Percentiles rank a stretch among this genome's conserved stretches.
phyloP scores from a whole-genome alignment of 1,140 invertebrate genomes.

The Manduca sexta region DNA sequence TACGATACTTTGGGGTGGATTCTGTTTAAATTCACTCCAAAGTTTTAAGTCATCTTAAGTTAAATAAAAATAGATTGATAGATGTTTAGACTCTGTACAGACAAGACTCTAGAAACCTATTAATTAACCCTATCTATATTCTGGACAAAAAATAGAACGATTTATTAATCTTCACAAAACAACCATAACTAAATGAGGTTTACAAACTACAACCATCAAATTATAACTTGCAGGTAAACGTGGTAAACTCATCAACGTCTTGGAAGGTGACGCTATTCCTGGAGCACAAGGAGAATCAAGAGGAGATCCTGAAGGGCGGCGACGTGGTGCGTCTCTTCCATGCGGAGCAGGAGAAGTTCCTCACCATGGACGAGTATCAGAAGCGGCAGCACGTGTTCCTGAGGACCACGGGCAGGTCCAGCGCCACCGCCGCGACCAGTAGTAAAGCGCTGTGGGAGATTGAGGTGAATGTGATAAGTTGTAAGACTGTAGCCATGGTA shows the following conservation, averaged over 20 bases:
- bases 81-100: too few relatives aligned
- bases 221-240: conserved; percentile 81
- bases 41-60: too few relatives aligned
- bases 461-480: conserved; percentile 77
- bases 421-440: conserved; percentile 97
- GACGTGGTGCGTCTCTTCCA: conserved; percentile 99
- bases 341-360: conserved; percentile 97
- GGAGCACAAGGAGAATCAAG: conserved; percentile 96
- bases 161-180: background rate
- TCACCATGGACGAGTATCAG: conserved; percentile 98
- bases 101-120: too few relatives aligned
- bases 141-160: too few relatives aligned
- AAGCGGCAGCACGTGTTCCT: conserved; percentile 92
- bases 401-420: conserved; percentile 91
- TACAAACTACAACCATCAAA: background rate
- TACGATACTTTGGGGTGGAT: too few relatives aligned
- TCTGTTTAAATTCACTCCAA: too few relatives aligned
- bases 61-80: too few relatives aligned
- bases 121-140: too few relatives aligned
- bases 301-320: conserved; percentile 96
- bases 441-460: conserved; percentile 99
- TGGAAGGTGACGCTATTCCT: conserved; percentile 99
- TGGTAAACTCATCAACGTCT: conserved; percentile 93
- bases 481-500: background rate
- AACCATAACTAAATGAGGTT: background rate